Conservation (phyloP, 1,140 invertebrate species). For the Monochamus saltuarius region DNA sequence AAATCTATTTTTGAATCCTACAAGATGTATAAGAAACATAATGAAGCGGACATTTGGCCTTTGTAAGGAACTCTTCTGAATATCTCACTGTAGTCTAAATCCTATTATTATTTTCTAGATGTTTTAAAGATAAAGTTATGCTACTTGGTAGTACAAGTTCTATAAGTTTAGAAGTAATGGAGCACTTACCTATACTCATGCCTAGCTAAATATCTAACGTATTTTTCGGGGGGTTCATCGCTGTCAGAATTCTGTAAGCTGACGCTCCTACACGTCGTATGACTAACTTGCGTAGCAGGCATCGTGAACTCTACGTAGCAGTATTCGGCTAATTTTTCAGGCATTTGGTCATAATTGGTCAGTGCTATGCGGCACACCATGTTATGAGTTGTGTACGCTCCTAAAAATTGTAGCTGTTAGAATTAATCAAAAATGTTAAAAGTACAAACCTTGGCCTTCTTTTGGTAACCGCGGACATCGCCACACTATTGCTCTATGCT, state of each 20-base stretch:
- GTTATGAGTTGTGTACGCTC: conserved; percentile 94
- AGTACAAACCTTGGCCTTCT: conserved; percentile 85
- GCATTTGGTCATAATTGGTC: conserved; percentile 96
- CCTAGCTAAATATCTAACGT: conserved; percentile 94
- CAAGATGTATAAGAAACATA: too few species aligned
- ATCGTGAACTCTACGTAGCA: conserved; percentile 97
- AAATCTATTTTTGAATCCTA: too few species aligned
- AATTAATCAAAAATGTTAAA: neutral
- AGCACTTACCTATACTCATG: conserved; percentile 85
- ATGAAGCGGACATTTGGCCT: too few species aligned
- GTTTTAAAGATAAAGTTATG: too few species aligned
- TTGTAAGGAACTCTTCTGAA: too few species aligned
- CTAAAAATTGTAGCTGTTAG: conserved; percentile 58
- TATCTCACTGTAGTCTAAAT: too few species aligned
- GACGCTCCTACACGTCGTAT: conserved; percentile 94
- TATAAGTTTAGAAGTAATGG: conserved; percentile 6
- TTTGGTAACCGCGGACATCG: conserved; percentile 94
- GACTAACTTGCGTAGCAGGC: conserved; percentile 96
- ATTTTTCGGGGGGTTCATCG: conserved; percentile 96
- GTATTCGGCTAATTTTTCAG: conserved; percentile 84
- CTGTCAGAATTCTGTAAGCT: conserved; percentile 86
- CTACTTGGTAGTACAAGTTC: too few species aligned
- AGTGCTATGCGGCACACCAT: conserved; percentile 90
- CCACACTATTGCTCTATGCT: conserved; percentile 97
- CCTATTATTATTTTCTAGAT: too few species aligned